Conservation (phyloP, 2,888 invertebrate genomes). For the Julus scanicus region DNA sequence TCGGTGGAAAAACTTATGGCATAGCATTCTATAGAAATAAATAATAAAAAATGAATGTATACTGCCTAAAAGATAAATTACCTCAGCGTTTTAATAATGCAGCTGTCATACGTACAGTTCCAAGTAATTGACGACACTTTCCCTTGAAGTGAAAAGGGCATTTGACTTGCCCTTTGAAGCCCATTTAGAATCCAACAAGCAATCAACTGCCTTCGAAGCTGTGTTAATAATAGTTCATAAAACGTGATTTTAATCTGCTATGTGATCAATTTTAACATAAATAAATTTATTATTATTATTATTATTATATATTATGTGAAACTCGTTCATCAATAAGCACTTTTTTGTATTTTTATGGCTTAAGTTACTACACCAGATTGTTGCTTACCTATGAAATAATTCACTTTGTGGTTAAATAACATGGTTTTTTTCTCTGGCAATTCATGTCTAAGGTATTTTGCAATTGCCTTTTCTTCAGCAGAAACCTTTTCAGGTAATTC, state of each 20-base stretch:
- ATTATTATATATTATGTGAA: background rate
- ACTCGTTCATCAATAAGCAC: too few species aligned
- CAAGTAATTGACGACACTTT: conserved; percentile 82
- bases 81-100: conserved; percentile 43
- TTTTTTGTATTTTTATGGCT: background rate
- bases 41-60: background rate
- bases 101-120: conserved; percentile 69
- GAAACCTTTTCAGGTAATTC: conserved; percentile 64
- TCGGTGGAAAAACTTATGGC: conserved; percentile 95
- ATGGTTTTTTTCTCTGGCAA: conserved; percentile 95
- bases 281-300: too few species aligned
- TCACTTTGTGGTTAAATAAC: conserved; percentile 94
- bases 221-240: conserved; percentile 55
- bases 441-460: conserved; percentile 93
- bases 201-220: conserved; percentile 83
- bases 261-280: too few species aligned
- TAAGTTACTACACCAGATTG: conserved; percentile 47
- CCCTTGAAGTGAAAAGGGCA: conserved; percentile 82
- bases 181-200: conserved; percentile 90
- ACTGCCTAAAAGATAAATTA: conserved; percentile 13
- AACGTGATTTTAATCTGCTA: background rate
- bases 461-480: conserved; percentile 92
- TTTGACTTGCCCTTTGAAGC: conserved; percentile 70
- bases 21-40: conserved; percentile 75
- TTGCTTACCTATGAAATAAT: conserved; percentile 89